Conservation (phyloP, 1,140 invertebrate genomes). For the Mamestra configurata region DNA sequence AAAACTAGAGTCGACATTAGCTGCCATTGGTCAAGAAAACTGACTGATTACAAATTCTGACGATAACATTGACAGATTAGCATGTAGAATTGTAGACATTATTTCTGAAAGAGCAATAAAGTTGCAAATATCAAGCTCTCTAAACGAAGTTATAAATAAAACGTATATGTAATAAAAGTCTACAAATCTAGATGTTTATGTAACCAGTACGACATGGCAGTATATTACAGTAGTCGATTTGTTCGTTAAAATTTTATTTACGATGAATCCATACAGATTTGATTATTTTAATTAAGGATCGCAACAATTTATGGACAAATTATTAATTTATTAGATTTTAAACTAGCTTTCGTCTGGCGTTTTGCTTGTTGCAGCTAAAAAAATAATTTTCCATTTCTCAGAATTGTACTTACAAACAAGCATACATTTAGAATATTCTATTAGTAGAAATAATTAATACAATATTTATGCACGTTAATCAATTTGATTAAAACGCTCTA, state of each 20-base stretch:
- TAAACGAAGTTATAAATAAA: slow-evolving; percentile 28
- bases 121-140: not conserved
- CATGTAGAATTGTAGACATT: not conserved
- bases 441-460: not conserved
- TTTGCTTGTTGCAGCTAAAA: not conserved
- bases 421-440: not conserved
- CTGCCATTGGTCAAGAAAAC: too few relatives aligned
- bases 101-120: slow-evolving; percentile 24
- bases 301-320: not conserved
- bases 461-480: not conserved
- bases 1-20: too few relatives aligned
- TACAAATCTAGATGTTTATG: slow-evolving; percentile 16
- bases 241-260: slow-evolving; percentile 14
- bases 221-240: slow-evolving; percentile 34
- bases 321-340: slow-evolving; percentile 17
- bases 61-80: not conserved
- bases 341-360: not conserved
- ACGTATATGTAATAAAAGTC: slow-evolving; percentile 8
- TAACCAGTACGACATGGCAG: slow-evolving; percentile 5
- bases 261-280: slow-evolving; percentile 7
- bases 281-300: slow-evolving; percentile 30
- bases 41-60: not conserved
- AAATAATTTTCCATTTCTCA: too few relatives aligned
- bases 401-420: not conserved
- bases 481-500: not conserved